Conservation (phyloP, 2,797 vertebrate genomes). For the Pseudochirops cupreus region DNA sequence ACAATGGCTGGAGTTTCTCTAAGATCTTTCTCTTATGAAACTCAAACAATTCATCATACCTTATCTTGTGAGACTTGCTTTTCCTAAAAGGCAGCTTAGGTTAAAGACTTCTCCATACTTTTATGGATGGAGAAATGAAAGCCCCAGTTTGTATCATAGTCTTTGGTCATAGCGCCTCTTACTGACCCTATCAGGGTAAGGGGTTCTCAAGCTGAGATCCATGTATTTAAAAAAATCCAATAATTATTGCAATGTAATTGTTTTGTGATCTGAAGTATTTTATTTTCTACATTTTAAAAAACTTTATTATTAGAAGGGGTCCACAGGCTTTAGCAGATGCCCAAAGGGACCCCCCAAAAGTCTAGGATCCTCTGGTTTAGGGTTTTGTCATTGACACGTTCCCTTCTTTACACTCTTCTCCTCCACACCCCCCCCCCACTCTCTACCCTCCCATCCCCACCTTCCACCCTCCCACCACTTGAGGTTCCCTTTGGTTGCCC, state of each 20-base stretch:
- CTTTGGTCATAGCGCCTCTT: not conserved
- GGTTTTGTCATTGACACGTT: not conserved
- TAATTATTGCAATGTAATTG: not conserved
- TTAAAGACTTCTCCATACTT: not conserved
- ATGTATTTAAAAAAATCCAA: not conserved
- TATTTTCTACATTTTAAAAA: not conserved
- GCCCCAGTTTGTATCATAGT: not conserved
- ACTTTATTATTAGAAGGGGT: not conserved
- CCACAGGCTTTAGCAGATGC: not conserved
- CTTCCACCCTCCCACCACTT: not conserved
- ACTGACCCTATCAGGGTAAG: not conserved
- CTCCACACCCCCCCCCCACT: not conserved
- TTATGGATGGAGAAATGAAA: not conserved
- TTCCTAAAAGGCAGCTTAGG: not conserved
- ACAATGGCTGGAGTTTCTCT: not conserved
- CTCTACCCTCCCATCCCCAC: too few species aligned
- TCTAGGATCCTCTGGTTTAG: not conserved
- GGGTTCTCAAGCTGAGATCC: not conserved
- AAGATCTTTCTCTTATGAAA: not conserved
- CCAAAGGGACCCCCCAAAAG: not conserved
- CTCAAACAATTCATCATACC: not conserved
- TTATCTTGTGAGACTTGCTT: not conserved
- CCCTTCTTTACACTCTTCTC: not conserved
- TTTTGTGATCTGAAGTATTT: not conserved
- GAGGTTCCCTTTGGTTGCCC: not conserved